These are phyloP conservation scores for Psylliodes chrysocephalus DNA, from an alignment of 2,888 invertebrate genomes.

Conservation along the genomic window DNA sequence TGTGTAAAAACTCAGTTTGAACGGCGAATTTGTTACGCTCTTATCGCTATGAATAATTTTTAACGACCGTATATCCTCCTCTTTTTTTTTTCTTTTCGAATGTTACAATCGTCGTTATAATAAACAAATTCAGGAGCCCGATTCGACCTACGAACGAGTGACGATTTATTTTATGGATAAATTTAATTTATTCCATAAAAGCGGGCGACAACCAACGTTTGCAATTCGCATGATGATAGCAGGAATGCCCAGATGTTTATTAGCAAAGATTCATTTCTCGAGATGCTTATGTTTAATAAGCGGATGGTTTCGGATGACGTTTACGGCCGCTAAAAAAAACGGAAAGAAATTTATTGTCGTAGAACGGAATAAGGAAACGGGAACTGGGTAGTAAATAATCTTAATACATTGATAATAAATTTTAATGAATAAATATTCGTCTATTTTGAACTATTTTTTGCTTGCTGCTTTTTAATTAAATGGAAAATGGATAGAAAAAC, in stretches of 20 bases:
- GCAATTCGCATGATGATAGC: neutral
- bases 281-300: conserved; percentile 7
- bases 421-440: no score
- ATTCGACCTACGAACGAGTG: conserved; percentile 24
- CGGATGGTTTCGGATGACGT: conserved; percentile 9
- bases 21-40: conserved; percentile 17
- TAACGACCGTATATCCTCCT: neutral
- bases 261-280: neutral
- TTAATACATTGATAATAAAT: no score
- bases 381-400: no score
- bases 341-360: neutral
- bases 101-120: conserved; percentile 40
- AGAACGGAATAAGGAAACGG: no score
- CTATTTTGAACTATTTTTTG: no score
- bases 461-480: no score
- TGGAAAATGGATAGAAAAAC: no score
- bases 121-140: conserved; percentile 42
- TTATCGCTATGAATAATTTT: conserved; percentile 11
- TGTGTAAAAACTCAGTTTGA: no score
- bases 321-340: neutral
- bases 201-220: conserved; percentile 9
- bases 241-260: conserved; percentile 3
- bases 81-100: conserved; percentile 31
- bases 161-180: conserved; percentile 30
- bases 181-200: conserved; percentile 14